These are phyloP conservation scores for Ascidia mentula DNA, from an alignment of 23 tunicate genomes.

Conservation along the genomic window DNA sequence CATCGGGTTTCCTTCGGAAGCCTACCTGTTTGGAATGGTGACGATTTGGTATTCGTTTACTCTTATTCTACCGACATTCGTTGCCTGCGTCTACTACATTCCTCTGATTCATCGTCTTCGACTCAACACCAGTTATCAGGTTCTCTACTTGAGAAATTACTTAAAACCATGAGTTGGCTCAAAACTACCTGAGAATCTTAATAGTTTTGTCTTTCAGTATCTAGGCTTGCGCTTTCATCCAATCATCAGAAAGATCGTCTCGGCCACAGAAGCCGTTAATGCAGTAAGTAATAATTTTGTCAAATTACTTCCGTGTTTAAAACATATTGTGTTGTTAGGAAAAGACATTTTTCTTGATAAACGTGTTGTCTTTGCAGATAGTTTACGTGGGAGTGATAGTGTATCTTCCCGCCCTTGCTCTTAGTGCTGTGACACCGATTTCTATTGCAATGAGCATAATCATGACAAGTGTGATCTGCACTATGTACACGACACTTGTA, in stretches of 20 bases:
- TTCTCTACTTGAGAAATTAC: background rate
- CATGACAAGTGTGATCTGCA: conserved; percentile 59
- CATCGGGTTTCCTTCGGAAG: conserved; percentile 40
- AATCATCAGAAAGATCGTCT: conserved; percentile 25
- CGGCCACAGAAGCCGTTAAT: conserved; percentile 45
- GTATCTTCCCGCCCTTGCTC: conserved; percentile 69
- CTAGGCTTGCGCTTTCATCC: conserved; percentile 57
- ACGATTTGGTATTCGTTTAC: conserved; percentile 33
- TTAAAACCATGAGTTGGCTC: too few species aligned
- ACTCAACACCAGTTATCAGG: conserved; percentile 44
- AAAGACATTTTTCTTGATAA: too few species aligned
- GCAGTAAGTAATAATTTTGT: too few species aligned
- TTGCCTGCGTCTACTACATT: conserved; percentile 62
- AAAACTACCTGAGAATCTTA: background rate
- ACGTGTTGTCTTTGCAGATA: too few species aligned
- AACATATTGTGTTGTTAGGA: too few species aligned
- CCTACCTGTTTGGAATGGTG: conserved; percentile 52
- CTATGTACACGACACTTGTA: conserved; percentile 61
- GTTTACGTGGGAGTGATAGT: conserved; percentile 50
- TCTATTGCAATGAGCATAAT: conserved; percentile 39
- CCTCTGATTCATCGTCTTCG: conserved; percentile 57
- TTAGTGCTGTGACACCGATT: conserved; percentile 66
- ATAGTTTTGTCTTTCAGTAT: conserved; percentile 45
- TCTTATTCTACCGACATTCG: conserved; percentile 16
- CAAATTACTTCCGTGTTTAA: too few species aligned